phyloP scores from a whole-genome alignment of 2,888 invertebrate genomes.

The Sesia apiformis region DNA sequence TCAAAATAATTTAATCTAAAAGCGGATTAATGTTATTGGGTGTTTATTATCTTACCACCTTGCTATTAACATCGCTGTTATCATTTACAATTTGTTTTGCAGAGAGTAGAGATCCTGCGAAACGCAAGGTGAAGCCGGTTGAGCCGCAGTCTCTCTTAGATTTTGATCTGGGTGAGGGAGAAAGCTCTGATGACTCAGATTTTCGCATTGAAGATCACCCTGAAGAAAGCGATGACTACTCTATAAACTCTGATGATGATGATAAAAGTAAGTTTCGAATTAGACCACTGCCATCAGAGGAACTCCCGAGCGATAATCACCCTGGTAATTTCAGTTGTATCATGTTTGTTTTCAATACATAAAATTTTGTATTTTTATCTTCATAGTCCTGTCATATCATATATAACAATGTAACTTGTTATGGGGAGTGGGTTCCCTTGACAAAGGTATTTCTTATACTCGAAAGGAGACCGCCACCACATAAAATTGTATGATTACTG shows the following conservation, averaged over 20 bases:
- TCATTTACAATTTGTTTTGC: conserved; percentile 6
- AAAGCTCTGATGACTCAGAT: conserved; percentile 96
- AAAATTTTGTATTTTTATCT: too few species aligned
- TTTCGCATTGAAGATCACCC: conserved; percentile 92
- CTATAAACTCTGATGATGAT: conserved; percentile 80
- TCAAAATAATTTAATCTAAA: not conserved
- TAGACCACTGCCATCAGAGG: not conserved
- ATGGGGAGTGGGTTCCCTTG: too few species aligned
- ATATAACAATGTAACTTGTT: too few species aligned
- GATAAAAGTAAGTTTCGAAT: conserved; percentile 62
- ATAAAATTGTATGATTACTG: too few species aligned
- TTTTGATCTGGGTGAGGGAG: conserved; percentile 90
- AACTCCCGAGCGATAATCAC: not conserved
- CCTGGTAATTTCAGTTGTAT: too few species aligned
- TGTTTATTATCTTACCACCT: too few species aligned
- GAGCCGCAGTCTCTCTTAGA: conserved; percentile 84
- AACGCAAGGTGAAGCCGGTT: conserved; percentile 86
- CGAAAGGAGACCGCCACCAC: too few species aligned
- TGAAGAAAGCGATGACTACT: conserved; percentile 84
- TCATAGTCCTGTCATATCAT: too few species aligned
- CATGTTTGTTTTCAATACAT: too few species aligned
- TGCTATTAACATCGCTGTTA: too few species aligned
- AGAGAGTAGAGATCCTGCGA: conserved; percentile 81
- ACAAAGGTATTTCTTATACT: too few species aligned
- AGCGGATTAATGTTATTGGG: too few species aligned